Percentiles rank a stretch among this genome's conserved stretches.
Evolutionary conservation across 2,113 vertebrate genomes (phyloP).

Genomic region (Prunella himalayana): DNA sequence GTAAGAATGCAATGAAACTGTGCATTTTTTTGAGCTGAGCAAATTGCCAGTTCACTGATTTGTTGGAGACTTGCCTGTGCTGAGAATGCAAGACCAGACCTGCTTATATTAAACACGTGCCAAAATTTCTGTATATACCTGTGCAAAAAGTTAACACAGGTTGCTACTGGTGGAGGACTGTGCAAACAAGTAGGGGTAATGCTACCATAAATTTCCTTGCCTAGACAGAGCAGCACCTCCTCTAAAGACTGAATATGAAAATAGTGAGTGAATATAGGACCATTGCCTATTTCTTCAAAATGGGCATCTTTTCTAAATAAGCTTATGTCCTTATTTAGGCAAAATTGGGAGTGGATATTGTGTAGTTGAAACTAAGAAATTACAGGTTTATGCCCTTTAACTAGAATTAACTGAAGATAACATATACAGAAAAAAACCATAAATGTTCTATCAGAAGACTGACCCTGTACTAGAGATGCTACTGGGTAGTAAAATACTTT

Average conservation of each 20-base stretch:
- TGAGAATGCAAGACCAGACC: background rate
- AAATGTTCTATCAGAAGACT: background rate
- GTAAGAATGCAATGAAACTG: background rate
- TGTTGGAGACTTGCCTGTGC: slow-evolving; percentile 6
- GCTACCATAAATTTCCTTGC: background rate
- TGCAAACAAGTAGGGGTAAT: background rate
- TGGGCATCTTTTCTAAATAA: background rate
- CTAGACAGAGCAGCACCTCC: background rate
- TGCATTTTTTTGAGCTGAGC: background rate
- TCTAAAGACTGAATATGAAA: background rate
- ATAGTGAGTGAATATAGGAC: background rate
- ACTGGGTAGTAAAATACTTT: background rate
- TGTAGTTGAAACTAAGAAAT: background rate
- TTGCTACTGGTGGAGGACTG: background rate
- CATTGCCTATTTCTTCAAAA: background rate
- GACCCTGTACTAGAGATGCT: background rate
- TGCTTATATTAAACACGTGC: background rate
- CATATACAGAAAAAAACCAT: background rate
- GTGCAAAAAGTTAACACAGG: background rate
- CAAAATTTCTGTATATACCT: background rate
- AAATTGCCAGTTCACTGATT: background rate
- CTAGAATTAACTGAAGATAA: background rate
- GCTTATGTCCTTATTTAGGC: background rate
- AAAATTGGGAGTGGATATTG: background rate
- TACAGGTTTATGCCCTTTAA: background rate